phyloP scores from a whole-genome alignment of 2,113 vertebrate species.

The Cephalopterus ornatus region DNA sequence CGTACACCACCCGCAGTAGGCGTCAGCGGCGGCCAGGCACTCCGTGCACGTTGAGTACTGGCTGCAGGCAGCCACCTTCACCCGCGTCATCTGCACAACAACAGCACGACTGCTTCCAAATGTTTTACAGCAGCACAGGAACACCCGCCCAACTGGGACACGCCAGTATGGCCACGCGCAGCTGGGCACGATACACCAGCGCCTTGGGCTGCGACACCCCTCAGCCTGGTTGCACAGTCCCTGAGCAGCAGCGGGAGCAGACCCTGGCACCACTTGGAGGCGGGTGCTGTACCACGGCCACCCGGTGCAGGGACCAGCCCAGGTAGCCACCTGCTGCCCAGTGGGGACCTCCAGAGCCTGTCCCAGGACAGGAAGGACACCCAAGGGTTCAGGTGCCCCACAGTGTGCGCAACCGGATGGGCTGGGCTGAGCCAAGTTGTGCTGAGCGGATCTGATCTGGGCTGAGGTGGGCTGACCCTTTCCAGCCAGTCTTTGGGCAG shows the following conservation, averaged over 20 bases:
- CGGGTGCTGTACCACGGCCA: background rate
- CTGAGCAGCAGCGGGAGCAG: fast-evolving
- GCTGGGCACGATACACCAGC: background rate
- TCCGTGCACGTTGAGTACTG: slow-evolving; percentile 81
- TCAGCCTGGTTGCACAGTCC: background rate
- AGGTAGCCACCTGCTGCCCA: background rate
- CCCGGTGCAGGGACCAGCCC: fast-evolving
- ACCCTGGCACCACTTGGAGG: fast-evolving
- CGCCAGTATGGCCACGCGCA: fast-evolving
- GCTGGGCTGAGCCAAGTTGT: background rate
- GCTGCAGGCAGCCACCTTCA: slow-evolving; percentile 87
- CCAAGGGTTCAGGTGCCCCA: fast-evolving
- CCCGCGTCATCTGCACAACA: slow-evolving; percentile 82
- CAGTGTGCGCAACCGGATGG: background rate
- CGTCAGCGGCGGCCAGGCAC: slow-evolving; percentile 85
- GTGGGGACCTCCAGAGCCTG: background rate
- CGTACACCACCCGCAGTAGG: slow-evolving; percentile 95
- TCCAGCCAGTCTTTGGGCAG: background rate
- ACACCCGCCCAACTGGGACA: fast-evolving
- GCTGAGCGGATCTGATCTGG: background rate
- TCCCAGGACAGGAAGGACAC: background rate
- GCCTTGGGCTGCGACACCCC: fast-evolving
- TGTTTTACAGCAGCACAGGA: background rate
- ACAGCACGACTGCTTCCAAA: background rate
- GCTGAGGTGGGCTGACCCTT: background rate